Base-by-base conservation (phyloP, 2,797 vertebrate genomes). In the Notamacropus eugenii region DNA sequence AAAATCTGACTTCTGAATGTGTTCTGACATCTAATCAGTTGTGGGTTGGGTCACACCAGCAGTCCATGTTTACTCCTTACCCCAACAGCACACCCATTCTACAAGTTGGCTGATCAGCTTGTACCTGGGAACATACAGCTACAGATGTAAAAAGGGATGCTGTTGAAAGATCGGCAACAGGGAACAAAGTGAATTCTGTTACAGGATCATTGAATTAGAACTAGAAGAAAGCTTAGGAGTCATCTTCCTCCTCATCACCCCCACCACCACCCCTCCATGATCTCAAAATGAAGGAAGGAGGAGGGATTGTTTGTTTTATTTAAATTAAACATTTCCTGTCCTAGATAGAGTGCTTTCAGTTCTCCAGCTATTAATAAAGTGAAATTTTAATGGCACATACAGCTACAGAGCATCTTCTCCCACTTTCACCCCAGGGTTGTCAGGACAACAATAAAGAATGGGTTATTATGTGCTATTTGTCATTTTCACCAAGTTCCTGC, bases 401-500 rank as follows among this genome's bases (percentile, higher is more conserved):
- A 87, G 52, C 16, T 58, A 11, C 29, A 91, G 74, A 93, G 50
- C 6, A 55, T 74, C 59, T 24, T 12, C 55, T 16, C 90, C 28
- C 94, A 93, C 34, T 40, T 96, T 28, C 2, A 54, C 82, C 52
- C 14, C 59, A 34, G 1, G 90, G 28, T 56, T 95, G 96, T 40
- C 92, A 10, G 55, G 94, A 56, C 46, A 62, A 52, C 82, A 55
- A 59, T 5, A 46, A 91, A 54, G 55, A 34, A 87, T 34, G 52
- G 50, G 12, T 55, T 93, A 4, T 90, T 94, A 87, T 31, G 52
- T 54, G 12, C 54, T 93, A 4, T 90, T 94, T 87, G 62, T 19
- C 95, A 56, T 24, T 90, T 91, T 57, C 74, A 57, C 34, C 92
- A 92, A 93, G 59, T 57, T 92, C 54, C 94, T 67, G 50, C 19